Evolutionary conservation across 2,888 invertebrate species (phyloP).

Genomic region (Ommatoiulus sabulosus): DNA sequence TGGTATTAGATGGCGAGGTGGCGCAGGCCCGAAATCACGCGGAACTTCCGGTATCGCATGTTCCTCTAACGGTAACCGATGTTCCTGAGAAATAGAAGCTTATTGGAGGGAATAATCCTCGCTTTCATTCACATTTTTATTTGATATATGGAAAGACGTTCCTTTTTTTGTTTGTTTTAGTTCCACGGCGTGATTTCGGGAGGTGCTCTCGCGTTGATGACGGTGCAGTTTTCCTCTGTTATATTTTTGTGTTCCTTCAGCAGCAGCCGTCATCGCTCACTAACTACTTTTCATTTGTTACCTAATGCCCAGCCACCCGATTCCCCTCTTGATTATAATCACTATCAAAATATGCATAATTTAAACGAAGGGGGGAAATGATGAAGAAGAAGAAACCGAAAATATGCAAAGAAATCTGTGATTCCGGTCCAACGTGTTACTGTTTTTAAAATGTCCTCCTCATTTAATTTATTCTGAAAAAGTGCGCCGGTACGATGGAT

Average conservation of each 20-base stretch:
- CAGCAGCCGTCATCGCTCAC: constrained; percentile 20
- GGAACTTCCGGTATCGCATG: constrained; percentile 28
- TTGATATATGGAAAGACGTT: constrained; percentile 28
- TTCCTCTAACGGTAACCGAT: constrained; percentile 17
- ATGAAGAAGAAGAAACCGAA: neutral
- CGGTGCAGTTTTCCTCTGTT: constrained; percentile 13
- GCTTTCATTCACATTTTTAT: constrained; percentile 22
- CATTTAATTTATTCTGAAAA: constrained; percentile 23
- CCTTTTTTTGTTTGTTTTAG: neutral
- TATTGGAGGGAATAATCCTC: constrained; percentile 34
- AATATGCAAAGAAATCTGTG: constrained; percentile 34
- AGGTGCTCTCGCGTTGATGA: constrained; percentile 11
- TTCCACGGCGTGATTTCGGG: constrained; percentile 7
- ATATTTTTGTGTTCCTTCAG: constrained; percentile 23
- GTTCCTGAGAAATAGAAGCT: constrained; percentile 18
- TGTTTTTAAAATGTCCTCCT: neutral
- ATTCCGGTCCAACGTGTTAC: neutral
- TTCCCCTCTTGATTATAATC: constrained; percentile 22
- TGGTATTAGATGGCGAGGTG: constrained; percentile 4
- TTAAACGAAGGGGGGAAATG: neutral
- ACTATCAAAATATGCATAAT: constrained; percentile 27
- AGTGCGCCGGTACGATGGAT: neutral
- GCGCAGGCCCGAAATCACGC: constrained; percentile 4
- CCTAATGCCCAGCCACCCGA: constrained; percentile 20
- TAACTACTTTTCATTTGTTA: constrained; percentile 26